These are phyloP conservation scores for Mohoua ochrocephala DNA, from an alignment of 2,113 vertebrate species.

Conservation along the genomic window DNA sequence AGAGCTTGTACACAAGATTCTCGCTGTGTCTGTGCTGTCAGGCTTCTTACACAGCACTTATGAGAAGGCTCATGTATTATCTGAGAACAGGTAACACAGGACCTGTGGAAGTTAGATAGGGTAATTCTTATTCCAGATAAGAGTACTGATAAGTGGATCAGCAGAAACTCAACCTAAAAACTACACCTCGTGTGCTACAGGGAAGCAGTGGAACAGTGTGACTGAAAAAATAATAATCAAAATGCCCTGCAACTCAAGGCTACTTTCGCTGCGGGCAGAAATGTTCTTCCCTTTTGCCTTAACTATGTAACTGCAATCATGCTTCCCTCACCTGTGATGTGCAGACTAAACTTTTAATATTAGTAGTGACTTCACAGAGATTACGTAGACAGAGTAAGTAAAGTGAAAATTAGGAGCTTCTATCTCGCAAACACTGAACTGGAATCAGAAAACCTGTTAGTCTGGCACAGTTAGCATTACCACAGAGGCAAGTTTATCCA, in stretches of 20 bases:
- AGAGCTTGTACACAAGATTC: background rate
- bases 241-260: background rate
- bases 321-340: background rate
- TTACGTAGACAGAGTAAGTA: background rate
- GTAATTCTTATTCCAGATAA: background rate
- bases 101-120: background rate
- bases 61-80: background rate
- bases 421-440: background rate
- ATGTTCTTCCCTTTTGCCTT: background rate
- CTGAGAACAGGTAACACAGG: background rate
- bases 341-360: background rate
- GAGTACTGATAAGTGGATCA: background rate
- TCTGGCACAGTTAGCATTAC: background rate
- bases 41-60: background rate
- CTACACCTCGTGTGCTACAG: background rate
- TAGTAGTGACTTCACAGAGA: background rate
- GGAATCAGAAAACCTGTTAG: constrained; percentile 5
- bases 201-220: background rate
- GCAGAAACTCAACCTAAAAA: background rate
- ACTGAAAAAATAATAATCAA: background rate
- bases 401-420: background rate
- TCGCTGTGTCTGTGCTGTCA: background rate
- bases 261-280: background rate
- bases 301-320: background rate
- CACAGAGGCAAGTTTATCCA: background rate